A percentile compares a stretch with the other conserved stretches of the same genome.
phyloP scores from a whole-genome alignment of 2,113 vertebrate species.

The Oostethus manadensis region DNA sequence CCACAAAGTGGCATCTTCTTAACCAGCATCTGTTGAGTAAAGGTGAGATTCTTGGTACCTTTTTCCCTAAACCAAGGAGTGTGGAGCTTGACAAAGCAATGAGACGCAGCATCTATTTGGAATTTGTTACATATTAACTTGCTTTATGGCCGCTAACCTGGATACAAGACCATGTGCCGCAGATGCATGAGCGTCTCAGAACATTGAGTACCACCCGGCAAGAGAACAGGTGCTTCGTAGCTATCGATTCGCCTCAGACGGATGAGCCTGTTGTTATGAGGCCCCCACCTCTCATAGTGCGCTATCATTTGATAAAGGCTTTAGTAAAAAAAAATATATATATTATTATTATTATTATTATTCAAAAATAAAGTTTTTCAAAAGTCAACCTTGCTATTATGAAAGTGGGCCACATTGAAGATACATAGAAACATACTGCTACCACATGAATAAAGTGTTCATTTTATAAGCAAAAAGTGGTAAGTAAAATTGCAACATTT shows the following conservation, averaged over 20 bases:
- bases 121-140: slow-evolving; percentile 74
- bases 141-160: slow-evolving; percentile 66
- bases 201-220: slow-evolving; percentile 57
- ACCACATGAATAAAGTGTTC: too few relatives aligned
- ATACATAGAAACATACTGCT: too few relatives aligned
- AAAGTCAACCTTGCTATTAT: too few relatives aligned
- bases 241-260: slow-evolving; percentile 33
- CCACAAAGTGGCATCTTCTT: too few relatives aligned
- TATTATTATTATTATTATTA: too few relatives aligned
- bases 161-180: slow-evolving; percentile 58
- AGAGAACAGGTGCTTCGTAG: slow-evolving; percentile 42
- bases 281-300: not conserved
- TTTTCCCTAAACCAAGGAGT: slow-evolving; percentile 10
- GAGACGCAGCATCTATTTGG: slow-evolving; percentile 55
- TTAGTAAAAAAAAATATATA: too few relatives aligned
- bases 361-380: too few relatives aligned
- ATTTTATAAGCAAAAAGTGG: too few relatives aligned
- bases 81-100: slow-evolving; percentile 19
- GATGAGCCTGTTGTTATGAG: slow-evolving; percentile 13
- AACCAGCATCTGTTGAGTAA: too few relatives aligned
- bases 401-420: too few relatives aligned
- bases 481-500: too few relatives aligned
- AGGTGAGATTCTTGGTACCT: not conserved
- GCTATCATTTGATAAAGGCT: too few relatives aligned
- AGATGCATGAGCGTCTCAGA: slow-evolving; percentile 60